Evolutionary conservation across 2,113 vertebrate species (phyloP), one percentile per base, ranked within the genome.

Genomic region (Channa argus): DNA sequence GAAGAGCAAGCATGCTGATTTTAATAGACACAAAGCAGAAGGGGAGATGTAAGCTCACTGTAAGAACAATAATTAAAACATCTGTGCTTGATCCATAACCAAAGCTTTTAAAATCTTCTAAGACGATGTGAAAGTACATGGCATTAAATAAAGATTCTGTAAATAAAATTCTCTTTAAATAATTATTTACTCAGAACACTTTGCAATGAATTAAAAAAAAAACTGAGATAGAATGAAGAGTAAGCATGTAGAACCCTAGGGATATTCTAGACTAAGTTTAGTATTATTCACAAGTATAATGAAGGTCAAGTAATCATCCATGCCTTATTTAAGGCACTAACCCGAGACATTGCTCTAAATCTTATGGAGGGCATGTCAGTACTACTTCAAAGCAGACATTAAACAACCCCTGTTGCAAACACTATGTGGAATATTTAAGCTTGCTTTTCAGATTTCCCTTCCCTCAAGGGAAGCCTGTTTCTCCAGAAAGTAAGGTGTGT

Each of bases 121-220:
- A 73, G 73, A 80, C 71, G 49, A 68, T 14, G 76, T 70, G 71
- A 85, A 80, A 9, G 73, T 14, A 61, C 73, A 62, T 43, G 45
- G 62, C 60, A 84, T 83, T 79, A 83, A 82, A 88, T 89, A 90
- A 78, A 85, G 72, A 82, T 74, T 84, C 74, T 63, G 38, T 80
- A 71, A 90, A 80, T 86, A 73, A 82, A 53, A 15, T 58, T 60
- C n/a, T 6, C 44, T 79, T 86, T 60, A 89, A 87, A 86, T 80
- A 90, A 86, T 90, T 69, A 88, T 83, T 71, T 72, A 81, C 36
- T 13, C 54, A 14, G 39, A 76, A 58, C 68, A 77, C 7, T 53
- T 49, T 53, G 73, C 38, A 44, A 33, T 71, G 66, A 86, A 86
- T 82, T 77, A 72, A 74, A 82, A 36, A 33, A 69, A 24, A 9